These are phyloP conservation scores for Dasysyrphus albostriatus DNA, from an alignment of 2,888 invertebrate genomes.

Conservation along the genomic window DNA sequence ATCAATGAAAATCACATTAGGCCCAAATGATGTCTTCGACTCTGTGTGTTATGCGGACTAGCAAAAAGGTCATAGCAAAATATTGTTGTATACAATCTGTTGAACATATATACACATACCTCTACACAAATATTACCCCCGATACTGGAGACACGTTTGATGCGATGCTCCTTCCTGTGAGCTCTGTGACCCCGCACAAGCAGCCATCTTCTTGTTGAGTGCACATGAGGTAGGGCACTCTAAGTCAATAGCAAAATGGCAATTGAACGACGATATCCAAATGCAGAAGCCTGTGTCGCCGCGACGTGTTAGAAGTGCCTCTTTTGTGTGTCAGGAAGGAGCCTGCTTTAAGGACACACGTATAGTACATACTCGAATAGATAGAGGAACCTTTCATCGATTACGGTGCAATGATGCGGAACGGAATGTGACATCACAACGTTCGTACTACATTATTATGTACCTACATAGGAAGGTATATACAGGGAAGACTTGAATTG, in stretches of 20 bases:
- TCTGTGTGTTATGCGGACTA: not conserved
- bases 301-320: not conserved
- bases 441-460: not conserved
- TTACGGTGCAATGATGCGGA: conserved; percentile 49
- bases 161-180: not conserved
- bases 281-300: conserved; percentile 32
- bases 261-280: conserved; percentile 53
- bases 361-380: not conserved
- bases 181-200: not conserved
- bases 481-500: conserved; percentile 13
- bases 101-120: no score
- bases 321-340: conserved; percentile 24
- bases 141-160: not conserved
- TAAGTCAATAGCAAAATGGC: conserved; percentile 49
- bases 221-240: not conserved
- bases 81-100: not conserved
- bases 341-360: conserved; percentile 41
- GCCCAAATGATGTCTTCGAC: conserved; percentile 1
- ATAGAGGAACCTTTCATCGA: conserved; percentile 42
- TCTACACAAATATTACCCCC: not conserved
- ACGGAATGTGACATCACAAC: conserved; percentile 35
- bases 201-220: not conserved
- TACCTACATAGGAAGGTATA: not conserved
- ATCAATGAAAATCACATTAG: conserved; percentile 54
- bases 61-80: conserved; percentile 21